Conservation (phyloP, 2,797 vertebrate species). For the Urocyon cinereoargenteus region DNA sequence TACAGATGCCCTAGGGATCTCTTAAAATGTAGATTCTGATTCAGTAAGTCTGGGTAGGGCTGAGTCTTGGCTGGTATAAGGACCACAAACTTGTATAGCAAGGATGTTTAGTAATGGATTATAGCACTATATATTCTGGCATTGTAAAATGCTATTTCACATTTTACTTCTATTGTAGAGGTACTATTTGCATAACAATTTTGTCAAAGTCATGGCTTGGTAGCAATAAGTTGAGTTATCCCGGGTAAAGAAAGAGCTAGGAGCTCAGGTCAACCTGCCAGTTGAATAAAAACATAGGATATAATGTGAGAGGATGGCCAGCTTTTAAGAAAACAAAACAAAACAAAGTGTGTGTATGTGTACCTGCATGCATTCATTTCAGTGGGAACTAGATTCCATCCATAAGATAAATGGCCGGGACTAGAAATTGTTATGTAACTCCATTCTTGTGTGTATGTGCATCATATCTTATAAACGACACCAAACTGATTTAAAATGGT, state of each 20-base stretch:
- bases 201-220: neutral
- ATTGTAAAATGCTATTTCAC: slow-evolving; percentile 38
- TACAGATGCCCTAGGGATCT: neutral
- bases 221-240: neutral
- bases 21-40: slow-evolving; percentile 40
- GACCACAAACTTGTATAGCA: neutral
- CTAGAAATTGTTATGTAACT: neutral
- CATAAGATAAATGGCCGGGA: neutral
- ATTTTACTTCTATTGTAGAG: slow-evolving; percentile 29
- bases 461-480: neutral
- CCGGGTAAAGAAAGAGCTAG: neutral
- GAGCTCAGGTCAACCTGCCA: neutral
- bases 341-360: neutral
- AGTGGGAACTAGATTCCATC: neutral
- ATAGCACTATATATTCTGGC: neutral
- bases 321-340: neutral
- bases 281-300: neutral
- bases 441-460: neutral
- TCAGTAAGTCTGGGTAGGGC: neutral
- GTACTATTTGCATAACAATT: neutral
- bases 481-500: neutral
- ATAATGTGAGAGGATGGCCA: neutral
- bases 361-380: neutral
- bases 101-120: neutral
- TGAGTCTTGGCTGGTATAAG: neutral